These are phyloP conservation scores for Tenrec ecaudatus DNA, from an alignment of 2,113 vertebrate species.

Conservation along the genomic window DNA sequence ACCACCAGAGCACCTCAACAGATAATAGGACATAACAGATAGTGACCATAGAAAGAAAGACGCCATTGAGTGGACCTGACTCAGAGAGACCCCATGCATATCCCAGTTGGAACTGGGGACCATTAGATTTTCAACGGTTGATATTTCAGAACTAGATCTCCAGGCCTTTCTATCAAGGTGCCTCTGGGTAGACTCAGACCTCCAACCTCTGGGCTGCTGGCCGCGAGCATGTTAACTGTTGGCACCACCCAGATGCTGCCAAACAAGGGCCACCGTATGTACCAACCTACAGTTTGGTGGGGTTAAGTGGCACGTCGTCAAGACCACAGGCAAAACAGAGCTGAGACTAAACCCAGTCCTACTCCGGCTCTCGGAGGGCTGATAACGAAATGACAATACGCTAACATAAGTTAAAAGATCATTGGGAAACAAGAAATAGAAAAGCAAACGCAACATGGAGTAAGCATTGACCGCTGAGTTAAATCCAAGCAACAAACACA, in stretches of 20 bases:
- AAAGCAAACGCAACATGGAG: neutral
- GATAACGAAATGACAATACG: neutral
- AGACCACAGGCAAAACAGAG: neutral
- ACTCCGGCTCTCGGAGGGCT: neutral
- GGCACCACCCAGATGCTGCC: neutral
- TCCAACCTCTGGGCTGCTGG: neutral
- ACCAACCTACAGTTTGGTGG: neutral
- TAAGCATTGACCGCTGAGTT: neutral
- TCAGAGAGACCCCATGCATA: neutral
- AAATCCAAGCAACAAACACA: conserved; percentile 22
- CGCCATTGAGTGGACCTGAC: neutral
- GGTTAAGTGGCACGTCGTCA: neutral
- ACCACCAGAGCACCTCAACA: neutral
- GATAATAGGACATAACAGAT: neutral
- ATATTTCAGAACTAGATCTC: neutral
- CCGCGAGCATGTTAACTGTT: neutral
- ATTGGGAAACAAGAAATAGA: conserved; percentile 40
- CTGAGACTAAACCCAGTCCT: neutral
- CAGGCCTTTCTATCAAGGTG: neutral
- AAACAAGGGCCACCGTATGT: neutral
- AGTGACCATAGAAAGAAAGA: neutral
- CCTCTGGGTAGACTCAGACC: neutral
- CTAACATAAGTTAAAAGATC: conserved; percentile 20
- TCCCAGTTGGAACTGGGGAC: neutral
- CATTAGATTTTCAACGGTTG: neutral